Evolutionary conservation across 2,888 invertebrate species (phyloP).

Genomic region (Drosophila macrothrix): DNA sequence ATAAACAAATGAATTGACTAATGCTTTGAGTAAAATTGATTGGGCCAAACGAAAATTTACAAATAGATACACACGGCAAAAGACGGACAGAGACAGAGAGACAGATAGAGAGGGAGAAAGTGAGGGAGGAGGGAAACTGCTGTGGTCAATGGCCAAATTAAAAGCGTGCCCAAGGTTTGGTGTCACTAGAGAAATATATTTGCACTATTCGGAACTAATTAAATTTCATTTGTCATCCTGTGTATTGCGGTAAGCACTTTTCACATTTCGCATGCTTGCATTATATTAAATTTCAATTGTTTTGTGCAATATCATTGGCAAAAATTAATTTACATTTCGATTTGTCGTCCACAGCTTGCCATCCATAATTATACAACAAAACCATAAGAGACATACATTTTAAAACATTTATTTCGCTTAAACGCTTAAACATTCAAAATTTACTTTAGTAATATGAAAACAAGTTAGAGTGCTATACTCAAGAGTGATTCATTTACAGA

Average conservation of each 20-base stretch:
- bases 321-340: constrained; percentile 49
- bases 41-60: constrained; percentile 16
- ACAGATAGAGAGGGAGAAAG: neutral
- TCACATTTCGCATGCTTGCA: constrained; percentile 39
- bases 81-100: constrained; percentile 1
- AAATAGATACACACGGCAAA: constrained; percentile 4
- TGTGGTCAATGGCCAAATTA: constrained; percentile 23
- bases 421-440: neutral
- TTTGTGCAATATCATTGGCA: constrained; percentile 51
- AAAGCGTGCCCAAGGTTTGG: constrained; percentile 9
- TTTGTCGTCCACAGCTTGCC: neutral
- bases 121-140: neutral
- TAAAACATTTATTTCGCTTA: neutral
- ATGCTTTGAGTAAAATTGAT: constrained; percentile 58
- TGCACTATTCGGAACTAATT: constrained; percentile 67
- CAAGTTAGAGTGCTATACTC: neutral
- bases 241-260: constrained; percentile 35
- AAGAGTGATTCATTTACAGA: neutral
- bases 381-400: neutral
- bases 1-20: constrained; percentile 60
- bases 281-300: constrained; percentile 61
- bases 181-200: constrained; percentile 62
- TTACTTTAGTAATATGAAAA: neutral
- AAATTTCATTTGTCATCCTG: constrained; percentile 65
- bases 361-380: neutral